phyloP scores from a whole-genome alignment of 92 coral and sea anemone genomes.

The Epizoanthus rinbou region DNA sequence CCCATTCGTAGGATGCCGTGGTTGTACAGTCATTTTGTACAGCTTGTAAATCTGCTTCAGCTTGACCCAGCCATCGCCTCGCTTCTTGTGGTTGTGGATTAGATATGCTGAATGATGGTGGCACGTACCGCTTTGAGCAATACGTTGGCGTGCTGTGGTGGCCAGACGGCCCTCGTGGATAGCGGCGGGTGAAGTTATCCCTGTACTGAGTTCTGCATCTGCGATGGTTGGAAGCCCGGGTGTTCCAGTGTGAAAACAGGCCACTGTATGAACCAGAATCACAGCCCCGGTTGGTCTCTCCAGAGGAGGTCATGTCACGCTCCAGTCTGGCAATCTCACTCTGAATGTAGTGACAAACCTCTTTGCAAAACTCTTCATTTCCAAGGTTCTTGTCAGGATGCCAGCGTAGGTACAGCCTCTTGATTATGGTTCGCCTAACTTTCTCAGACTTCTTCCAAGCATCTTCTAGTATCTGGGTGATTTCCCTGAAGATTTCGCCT shows the following conservation, averaged over 20 bases:
- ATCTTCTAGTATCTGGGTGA: slow-evolving; percentile 55
- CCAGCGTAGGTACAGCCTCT: slow-evolving; percentile 72
- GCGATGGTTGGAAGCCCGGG: slow-evolving; percentile 23
- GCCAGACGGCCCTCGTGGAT: slow-evolving; percentile 34
- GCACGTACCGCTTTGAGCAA: slow-evolving; percentile 31
- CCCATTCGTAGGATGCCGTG: slow-evolving; percentile 70
- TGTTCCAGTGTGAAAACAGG: slow-evolving; percentile 7
- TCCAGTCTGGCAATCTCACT: slow-evolving; percentile 67
- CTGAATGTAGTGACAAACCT: slow-evolving; percentile 67
- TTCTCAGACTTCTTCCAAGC: slow-evolving; percentile 22
- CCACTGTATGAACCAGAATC: neutral
- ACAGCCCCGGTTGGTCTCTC: neutral
- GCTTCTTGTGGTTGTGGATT: slow-evolving; percentile 81
- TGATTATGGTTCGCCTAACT: slow-evolving; percentile 56
- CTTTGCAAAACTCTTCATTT: slow-evolving; percentile 62
- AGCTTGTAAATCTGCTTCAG: slow-evolving; percentile 61
- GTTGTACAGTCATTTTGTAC: slow-evolving; percentile 48
- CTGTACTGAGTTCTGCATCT: slow-evolving; percentile 33
- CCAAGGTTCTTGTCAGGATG: slow-evolving; percentile 82
- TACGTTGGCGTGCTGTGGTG: slow-evolving; percentile 1
- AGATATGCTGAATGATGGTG: slow-evolving; percentile 45
- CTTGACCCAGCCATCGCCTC: slow-evolving; percentile 75
- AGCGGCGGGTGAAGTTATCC: slow-evolving; percentile 16
- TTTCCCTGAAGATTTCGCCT: slow-evolving; percentile 38
- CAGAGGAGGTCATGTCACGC: no score